Conservation (phyloP, 2,113 vertebrate genomes). For the Dicerorhinus sumatrensis region DNA sequence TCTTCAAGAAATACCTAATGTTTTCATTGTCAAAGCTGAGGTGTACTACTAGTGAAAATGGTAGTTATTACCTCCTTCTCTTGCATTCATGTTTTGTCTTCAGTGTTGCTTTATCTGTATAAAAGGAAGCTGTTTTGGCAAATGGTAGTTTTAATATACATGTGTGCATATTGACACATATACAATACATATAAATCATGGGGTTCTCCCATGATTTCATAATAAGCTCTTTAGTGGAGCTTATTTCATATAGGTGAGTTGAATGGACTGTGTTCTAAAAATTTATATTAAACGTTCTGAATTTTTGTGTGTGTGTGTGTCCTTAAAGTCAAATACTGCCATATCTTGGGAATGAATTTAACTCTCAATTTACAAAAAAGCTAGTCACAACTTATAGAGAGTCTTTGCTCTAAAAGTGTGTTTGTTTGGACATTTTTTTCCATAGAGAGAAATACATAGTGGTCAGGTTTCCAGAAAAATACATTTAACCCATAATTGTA, state of each 20-base stretch:
- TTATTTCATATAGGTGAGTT: constrained; percentile 31
- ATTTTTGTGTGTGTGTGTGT: background rate
- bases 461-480: background rate
- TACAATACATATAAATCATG: background rate
- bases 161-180: background rate
- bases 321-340: constrained; percentile 1
- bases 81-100: constrained; percentile 39
- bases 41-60: constrained; percentile 48
- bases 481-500: background rate
- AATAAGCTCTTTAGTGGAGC: background rate
- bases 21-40: constrained; percentile 77
- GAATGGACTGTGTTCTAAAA: constrained; percentile 34
- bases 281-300: constrained; percentile 36
- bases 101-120: constrained; percentile 32
- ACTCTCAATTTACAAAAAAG: constrained; percentile 17
- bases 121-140: constrained; percentile 56
- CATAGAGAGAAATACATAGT: background rate
- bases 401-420: constrained; percentile 36
- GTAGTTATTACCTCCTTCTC: constrained; percentile 51
- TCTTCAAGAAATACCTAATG: constrained; percentile 2
- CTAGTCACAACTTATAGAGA: constrained; percentile 9
- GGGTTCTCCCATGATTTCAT: background rate
- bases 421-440: background rate
- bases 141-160: constrained; percentile 22
- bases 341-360: constrained; percentile 52